phyloP scores from a whole-genome alignment of 1,140 invertebrate genomes.

The Ylistrum balloti region DNA sequence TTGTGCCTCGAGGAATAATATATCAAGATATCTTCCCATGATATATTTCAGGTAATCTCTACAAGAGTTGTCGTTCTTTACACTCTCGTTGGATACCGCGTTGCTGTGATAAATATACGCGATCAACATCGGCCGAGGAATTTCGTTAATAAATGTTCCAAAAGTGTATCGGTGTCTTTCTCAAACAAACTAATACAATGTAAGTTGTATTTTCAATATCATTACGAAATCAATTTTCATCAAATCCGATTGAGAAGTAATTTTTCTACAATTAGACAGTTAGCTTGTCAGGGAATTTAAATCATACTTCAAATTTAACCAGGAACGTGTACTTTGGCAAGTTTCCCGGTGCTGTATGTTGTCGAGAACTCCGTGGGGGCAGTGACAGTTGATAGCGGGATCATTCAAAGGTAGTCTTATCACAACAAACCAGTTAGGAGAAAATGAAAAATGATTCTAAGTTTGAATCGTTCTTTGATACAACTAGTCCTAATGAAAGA shows the following conservation, averaged over 20 bases:
- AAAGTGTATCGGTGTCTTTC: no score
- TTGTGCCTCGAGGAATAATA: no score
- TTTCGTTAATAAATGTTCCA: no score
- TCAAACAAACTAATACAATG: no score
- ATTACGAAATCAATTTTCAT: background rate
- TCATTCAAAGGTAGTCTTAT: background rate
- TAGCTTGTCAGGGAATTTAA: background rate
- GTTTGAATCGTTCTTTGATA: background rate
- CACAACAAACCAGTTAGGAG: background rate
- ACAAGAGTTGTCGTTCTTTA: no score
- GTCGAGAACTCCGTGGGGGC: background rate
- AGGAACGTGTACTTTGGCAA: conserved; percentile 5
- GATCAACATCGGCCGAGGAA: no score
- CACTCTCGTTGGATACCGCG: no score
- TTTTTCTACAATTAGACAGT: background rate
- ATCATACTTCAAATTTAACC: background rate
- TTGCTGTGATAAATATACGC: no score
- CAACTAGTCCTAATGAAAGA: background rate
- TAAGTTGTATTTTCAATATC: background rate
- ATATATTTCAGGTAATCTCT: no score
- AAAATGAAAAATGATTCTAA: conserved; percentile 21
- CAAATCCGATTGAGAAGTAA: background rate
- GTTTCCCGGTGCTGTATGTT: background rate
- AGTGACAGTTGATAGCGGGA: background rate
- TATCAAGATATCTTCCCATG: no score